Evolutionary conservation across 2,888 invertebrate genomes (phyloP).

Genomic region (Deilephila elpenor): DNA sequence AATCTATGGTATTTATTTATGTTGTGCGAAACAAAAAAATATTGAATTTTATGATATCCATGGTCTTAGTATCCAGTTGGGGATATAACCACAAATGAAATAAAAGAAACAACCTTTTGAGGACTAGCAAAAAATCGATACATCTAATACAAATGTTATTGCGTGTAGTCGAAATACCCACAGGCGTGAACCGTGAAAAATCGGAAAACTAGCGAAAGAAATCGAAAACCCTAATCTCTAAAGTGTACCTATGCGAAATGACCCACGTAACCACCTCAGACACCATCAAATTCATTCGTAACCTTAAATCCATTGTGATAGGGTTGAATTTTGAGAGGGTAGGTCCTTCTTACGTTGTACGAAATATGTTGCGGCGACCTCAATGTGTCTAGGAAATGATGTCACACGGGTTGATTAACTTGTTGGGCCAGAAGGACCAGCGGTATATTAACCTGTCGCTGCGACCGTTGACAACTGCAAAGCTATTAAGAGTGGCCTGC

Average conservation of each 20-base stretch:
- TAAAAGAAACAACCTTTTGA: no score
- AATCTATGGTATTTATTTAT: no score
- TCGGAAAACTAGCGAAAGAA: constrained; percentile 2
- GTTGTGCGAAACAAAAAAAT: no score
- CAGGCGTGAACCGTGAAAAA: not conserved
- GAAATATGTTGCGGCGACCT: not conserved
- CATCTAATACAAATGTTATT: no score
- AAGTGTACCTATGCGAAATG: not conserved
- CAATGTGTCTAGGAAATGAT: constrained; percentile 11
- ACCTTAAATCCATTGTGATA: not conserved
- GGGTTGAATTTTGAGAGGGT: not conserved
- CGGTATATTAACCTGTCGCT: not conserved
- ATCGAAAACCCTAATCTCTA: not conserved
- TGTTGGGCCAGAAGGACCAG: constrained; percentile 9
- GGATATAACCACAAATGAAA: no score
- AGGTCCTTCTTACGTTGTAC: no score
- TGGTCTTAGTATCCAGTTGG: no score
- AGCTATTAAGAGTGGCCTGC: not conserved
- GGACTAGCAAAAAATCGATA: no score
- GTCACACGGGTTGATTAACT: constrained; percentile 15
- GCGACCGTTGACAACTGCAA: not conserved
- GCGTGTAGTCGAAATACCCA: not conserved
- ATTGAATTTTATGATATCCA: no score
- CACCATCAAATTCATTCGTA: not conserved
- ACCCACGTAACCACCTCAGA: not conserved